Base-by-base conservation (phyloP, 2,113 vertebrate genomes). In the Sorex fumeus region DNA sequence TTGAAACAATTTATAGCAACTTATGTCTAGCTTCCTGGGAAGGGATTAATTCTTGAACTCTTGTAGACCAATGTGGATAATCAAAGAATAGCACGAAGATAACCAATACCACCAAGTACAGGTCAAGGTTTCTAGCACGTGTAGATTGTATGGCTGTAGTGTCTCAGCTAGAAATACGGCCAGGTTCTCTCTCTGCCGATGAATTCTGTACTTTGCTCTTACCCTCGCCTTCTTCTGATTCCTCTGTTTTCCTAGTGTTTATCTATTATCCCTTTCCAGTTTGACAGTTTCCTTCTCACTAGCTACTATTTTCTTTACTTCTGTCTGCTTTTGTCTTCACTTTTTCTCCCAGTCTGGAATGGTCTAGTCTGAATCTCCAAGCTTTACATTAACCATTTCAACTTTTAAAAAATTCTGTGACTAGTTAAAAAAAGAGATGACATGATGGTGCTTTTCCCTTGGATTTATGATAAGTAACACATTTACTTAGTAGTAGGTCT, bases 351-450 rank as follows among this genome's bases (percentile, higher is more conserved):
- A n/a, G n/a, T n/a, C n/a, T n/a, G n/a, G n/a, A 66, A 27, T 12
- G 18, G 45, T 11, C 67, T 94, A 91, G 40, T 72, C 30, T 76
- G 23, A 60, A 25, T 81, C 30, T 11, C 87, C 21, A 67, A n/a
- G 40, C 32, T 76, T 91, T 84, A 86, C 3, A 83, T 30, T 88
- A 57, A 53, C n/a, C 32, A 66, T 79, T 85, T 93, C n/a, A 91
- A n/a, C 23, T 77, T 70, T 64, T 84, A 16, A 86, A 81, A 67
- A 32, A 32, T 72, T 92, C 67, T 88, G 23, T 89, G 45, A 53
- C 27, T 86, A 23, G 60, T 13, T 4, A 69, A 69, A 62, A 82
- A 88, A 85, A 91, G 69, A 36, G 12, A 71, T 34, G n/a, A 40
- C 36, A 80, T 80, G 67, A 32, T 66, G 9, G 4, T 93, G 9